Base-by-base conservation (phyloP, 1,140 invertebrate species). In the Anagrus nilaparvatae region DNA sequence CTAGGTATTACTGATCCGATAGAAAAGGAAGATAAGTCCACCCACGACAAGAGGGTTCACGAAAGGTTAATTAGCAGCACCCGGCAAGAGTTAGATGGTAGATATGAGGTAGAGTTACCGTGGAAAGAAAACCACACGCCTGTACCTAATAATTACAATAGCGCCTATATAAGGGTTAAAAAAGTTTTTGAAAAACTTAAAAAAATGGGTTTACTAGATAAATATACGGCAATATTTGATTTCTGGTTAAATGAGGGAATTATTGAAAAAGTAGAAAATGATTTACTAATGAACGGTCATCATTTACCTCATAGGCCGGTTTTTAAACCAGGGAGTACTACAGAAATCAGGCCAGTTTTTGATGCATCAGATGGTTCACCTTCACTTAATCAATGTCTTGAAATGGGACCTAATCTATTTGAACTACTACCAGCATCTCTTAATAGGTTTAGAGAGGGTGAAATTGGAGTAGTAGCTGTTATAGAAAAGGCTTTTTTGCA, bases 401-500 rank as follows among this genome's bases (percentile, higher is more conserved):
- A 44, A 44, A 46, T 33, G 28, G 60, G 60, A 7, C 40, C 46
- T 7, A 66, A 66, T 49, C 40, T 65, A 3, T 47, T 67, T 9
- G 60, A 68, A 39, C 16, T 50, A 1, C 60, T 69, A 7, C 57
- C 60, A 10, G 24, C 48, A 2, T 39, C 64, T 18, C 31, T 70
- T 9, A 10, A 56, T 7, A 35, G 47, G 16, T 70, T 71, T 46
- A 36, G 63, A 28, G 44, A 33, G 29, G 49, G 52, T 2, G 49
- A 40, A 30, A 56, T 61, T 36, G 63, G 56, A 17, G 48, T 68
- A 0, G 53, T 52, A 6, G 49, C 63, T 12, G 65, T 69, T 31
- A 65, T 69, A 0, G 44, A 52, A 27, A 63, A 63, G 33, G 63
- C 61, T 0, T 70, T 69, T 53, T 43, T 61, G 14, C 54, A 61